Conservation (phyloP, 1,140 invertebrate species). For the Elymnias hypermnestra region DNA sequence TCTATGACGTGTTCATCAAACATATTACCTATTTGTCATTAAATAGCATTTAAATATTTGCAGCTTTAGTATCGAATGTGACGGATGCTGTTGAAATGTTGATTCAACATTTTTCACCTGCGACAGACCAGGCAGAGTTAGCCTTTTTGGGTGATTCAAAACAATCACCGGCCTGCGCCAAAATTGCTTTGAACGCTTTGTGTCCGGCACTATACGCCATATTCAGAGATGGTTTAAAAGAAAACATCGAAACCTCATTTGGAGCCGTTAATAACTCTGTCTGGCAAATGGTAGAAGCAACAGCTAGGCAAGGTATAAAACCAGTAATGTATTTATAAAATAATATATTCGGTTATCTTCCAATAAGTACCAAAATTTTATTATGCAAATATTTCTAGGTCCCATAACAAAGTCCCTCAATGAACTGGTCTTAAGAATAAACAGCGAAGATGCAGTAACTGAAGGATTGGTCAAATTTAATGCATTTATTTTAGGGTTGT, state of each 20-base stretch:
- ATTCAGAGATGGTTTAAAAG: conserved; percentile 88
- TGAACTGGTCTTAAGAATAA: conserved; percentile 90
- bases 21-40: too few species aligned
- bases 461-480: conserved; percentile 93
- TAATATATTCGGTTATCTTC: too few species aligned
- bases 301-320: conserved; percentile 89
- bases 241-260: conserved; percentile 89
- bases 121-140: conserved; percentile 76
- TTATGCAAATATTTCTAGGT: too few species aligned
- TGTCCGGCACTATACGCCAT: conserved; percentile 91
- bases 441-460: conserved; percentile 88
- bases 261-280: conserved; percentile 91
- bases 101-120: conserved; percentile 77
- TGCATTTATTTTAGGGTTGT: conserved; percentile 90
- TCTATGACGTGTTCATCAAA: not conserved
- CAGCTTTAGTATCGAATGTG: conserved; percentile 80
- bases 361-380: too few species aligned
- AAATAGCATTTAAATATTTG: too few species aligned
- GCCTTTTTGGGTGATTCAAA: conserved; percentile 75
- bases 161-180: conserved; percentile 79
- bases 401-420: conserved; percentile 90
- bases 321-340: too few species aligned
- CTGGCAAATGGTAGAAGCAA: conserved; percentile 92
- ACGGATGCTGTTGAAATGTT: conserved; percentile 82
- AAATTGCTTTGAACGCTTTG: conserved; percentile 83